Base-by-base conservation (phyloP, 1,140 invertebrate genomes). In the Chironomus striatipennis region DNA sequence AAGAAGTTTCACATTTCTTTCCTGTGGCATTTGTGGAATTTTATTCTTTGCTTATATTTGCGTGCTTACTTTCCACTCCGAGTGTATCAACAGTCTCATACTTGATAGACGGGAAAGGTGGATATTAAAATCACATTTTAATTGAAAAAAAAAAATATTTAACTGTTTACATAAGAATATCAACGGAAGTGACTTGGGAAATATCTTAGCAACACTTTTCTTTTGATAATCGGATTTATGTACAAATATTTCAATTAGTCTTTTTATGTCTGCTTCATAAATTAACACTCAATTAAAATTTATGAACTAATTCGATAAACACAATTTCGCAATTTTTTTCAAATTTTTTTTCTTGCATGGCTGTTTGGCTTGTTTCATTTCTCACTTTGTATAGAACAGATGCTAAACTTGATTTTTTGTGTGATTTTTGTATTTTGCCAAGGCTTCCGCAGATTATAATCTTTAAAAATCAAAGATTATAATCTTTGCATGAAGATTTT, bases 251-350 rank as follows among this genome's bases (percentile, higher is more conserved):
- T 34, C 24, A 34, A 34, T 34, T 34, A n/a, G 24, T 5, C 5
- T 34, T 34, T 34, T 34, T 34, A 34, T 34, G 24, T 34, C 24
- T 34, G 24, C 24, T 34, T 34, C 24, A 57, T 57, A 57, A 57
- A 57, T 57, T 57, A 57, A 15, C 47, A 57, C 47, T 57, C 12
- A 1, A 57, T 57, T 57, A 57, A 57, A n/a, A 57, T n/a, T 57
- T 57, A 57, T n/a, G 47, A 57, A 57, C 12, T 57, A 57, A 57
- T 57, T n/a, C n/a, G 47, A 57, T 57, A 15, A 57, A 57, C 47
- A n/a, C 0, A n/a, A 57, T 57, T 57, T 57, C 12, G 4, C 47
- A 57, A 57, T 57, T 57, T 12, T 57, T 34, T 34, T 34, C 24
- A 34, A 34, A 2, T 34, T 34, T 1, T 34, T 34, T 1, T 34